Base-by-base conservation (phyloP, 2,797 vertebrate genomes). In the Acipenser ruthenus region DNA sequence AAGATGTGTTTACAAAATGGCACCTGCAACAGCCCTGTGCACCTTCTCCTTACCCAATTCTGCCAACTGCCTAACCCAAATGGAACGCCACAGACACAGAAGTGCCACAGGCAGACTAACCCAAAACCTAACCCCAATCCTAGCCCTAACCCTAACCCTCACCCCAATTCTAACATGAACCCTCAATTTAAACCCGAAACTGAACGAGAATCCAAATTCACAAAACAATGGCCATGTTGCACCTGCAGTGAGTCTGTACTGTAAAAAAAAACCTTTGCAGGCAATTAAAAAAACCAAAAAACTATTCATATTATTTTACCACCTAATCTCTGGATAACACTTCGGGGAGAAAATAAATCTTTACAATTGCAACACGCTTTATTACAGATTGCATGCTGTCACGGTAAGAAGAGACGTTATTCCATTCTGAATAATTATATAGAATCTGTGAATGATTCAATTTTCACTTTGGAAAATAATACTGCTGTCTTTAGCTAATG, bases 351-450 rank as follows among this genome's bases (percentile, higher is more conserved):
- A 51, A 9, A 3, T n/a, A 23, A 74, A 68, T 72, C 68, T 73
- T 72, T 72, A 73, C 64, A 61, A 37, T 37, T 37, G 23, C 23
- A 37, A 37, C 23, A 23, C 2, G 23, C 23, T 37, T 37, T 37
- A 65, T 67, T 73, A 72, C 71, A 75, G 67, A 79, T 77, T 68
- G 74, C 50, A 11, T 12, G 56, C 18, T 66, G 49, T 62, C 67
- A 47, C 62, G 53, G 66, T 71, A 67, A 75, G 73, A 75, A 61
- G 52, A 67, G 66, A 72, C 69, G 68, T 63, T 73, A 73, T 78
- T 78, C 77, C 68, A 76, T 78, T 77, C 67, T 47, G 10, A 65
- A 67, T 78, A 74, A 76, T 77, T 74, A 74, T 67, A 70, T 66
- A 55, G 53, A 63, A 65, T 76, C 66, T 62, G 71, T 13, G 63